Conservation (phyloP, 2,113 vertebrate species). For the Toxostoma redivivum region DNA sequence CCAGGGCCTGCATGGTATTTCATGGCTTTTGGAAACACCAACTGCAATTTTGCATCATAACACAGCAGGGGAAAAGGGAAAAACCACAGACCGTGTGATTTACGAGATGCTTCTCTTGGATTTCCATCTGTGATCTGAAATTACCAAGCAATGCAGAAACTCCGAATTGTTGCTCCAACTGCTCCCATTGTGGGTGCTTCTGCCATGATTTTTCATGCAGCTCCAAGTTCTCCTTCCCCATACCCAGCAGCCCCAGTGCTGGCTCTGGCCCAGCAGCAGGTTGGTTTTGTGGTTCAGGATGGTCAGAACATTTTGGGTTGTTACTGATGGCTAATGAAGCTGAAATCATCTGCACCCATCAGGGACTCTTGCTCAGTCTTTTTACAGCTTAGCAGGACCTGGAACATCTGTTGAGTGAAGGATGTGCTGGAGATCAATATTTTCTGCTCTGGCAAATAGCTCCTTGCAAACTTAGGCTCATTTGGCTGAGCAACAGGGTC, state of each 20-base stretch:
- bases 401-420: neutral
- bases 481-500: neutral
- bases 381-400: neutral
- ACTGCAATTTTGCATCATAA: neutral
- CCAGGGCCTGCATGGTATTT: neutral
- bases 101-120: neutral
- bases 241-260: neutral
- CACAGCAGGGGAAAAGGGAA: neutral
- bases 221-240: neutral
- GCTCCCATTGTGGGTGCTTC: neutral
- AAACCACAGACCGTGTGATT: neutral
- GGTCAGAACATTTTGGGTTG: neutral
- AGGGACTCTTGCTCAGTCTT: neutral
- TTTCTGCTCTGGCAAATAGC: neutral
- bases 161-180: neutral
- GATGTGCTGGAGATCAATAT: neutral
- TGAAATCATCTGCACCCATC: neutral
- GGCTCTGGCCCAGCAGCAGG: neutral
- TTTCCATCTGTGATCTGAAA: neutral
- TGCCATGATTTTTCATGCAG: neutral
- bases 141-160: neutral
- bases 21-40: slow-evolving; percentile 3
- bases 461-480: neutral
- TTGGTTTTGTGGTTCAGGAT: neutral
- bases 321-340: neutral